Base-by-base conservation (phyloP, 2,797 vertebrate species). In the Oophaga sylvatica region DNA sequence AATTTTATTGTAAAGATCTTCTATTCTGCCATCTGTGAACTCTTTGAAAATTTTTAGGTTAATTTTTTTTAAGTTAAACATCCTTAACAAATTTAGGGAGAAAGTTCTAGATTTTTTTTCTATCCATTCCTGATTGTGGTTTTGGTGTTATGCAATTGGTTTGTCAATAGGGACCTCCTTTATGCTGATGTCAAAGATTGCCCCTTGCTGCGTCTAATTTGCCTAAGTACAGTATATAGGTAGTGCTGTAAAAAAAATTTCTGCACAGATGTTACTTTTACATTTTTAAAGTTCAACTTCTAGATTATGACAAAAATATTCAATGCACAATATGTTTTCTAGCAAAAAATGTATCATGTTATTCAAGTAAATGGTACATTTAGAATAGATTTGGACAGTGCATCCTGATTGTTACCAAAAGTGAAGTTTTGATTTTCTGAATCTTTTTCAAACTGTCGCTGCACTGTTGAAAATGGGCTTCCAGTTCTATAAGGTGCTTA, bases 11-110 rank as follows among this genome's bases (percentile, higher is more conserved):
- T 56, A 57, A 78, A 78, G 53, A n/a, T 78, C 76, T 78, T 78
- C 5, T n/a, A 26, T 59, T 78, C n/a, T 78, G 76, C 76, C n/a
- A 78, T 57, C n/a, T 79, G 77, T 79, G 77, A 79, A 29, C 16
- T 19, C 77, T 79, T 79, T 31, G 56, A 41, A 41, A 45, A 20
- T 73, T 35, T 15, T 73, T 35, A 41, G 31, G 56, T 31, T 19
- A 9, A 57, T 79, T 79, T 29, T 78, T 16, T 78, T 5, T 17
- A 13, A 26, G 53, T 16, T 53, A 22, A 77, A 26, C 22, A 29
- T 78, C 22, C 41, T 57, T 56, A 20, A 8, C 26, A 1, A 56
- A 77, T 77, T 77, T 29, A 57, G 12, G 9, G 5, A 57, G 11
- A 57, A 26, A 57, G 12, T 26, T 77, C 13, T 77, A 77, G 17